Evolutionary conservation across 92 coral and sea anemone genomes (phyloP).

Genomic region (Parazoanthus atlanticus): DNA sequence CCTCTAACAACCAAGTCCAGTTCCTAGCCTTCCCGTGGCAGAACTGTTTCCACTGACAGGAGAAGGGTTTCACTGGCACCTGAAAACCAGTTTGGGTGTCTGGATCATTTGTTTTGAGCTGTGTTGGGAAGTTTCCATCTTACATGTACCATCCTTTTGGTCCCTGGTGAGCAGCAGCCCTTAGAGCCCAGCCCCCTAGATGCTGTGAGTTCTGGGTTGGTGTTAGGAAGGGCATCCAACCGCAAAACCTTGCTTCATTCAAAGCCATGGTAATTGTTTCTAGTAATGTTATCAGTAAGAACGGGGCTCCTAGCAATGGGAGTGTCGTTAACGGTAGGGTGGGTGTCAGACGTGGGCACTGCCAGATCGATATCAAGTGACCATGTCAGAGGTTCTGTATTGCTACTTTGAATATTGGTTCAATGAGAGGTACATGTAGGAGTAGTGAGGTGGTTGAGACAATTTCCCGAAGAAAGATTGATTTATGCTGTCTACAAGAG

Average conservation of each 20-base stretch:
- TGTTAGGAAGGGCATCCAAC: constrained; percentile 14
- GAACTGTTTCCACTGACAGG: constrained; percentile 34
- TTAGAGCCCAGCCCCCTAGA: not conserved
- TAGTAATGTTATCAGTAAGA: not conserved
- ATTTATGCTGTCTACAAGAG: constrained; percentile 42
- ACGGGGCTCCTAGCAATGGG: not conserved
- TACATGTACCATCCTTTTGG: not conserved
- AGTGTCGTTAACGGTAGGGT: constrained; percentile 46
- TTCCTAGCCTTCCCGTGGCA: constrained; percentile 23
- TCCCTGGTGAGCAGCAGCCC: not conserved
- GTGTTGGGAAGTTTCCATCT: constrained; percentile 12
- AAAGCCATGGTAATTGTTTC: not conserved
- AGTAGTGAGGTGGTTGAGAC: constrained; percentile 45
- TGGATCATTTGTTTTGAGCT: not conserved
- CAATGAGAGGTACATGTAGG: constrained; percentile 47
- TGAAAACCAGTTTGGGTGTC: constrained; percentile 37
- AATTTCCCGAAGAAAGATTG: constrained; percentile 11
- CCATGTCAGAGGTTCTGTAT: not conserved
- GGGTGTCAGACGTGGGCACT: constrained; percentile 5
- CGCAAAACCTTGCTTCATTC: not conserved
- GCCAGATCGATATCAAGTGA: too few species aligned
- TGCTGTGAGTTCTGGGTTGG: constrained; percentile 10
- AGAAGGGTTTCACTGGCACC: constrained; percentile 28
- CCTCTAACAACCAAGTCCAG: constrained; percentile 22
- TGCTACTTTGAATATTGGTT: constrained; percentile 45